Evolutionary conservation across 2,113 vertebrate species (phyloP), one percentile per base, ranked within the genome.

Genomic region (Notothenia coriiceps): DNA sequence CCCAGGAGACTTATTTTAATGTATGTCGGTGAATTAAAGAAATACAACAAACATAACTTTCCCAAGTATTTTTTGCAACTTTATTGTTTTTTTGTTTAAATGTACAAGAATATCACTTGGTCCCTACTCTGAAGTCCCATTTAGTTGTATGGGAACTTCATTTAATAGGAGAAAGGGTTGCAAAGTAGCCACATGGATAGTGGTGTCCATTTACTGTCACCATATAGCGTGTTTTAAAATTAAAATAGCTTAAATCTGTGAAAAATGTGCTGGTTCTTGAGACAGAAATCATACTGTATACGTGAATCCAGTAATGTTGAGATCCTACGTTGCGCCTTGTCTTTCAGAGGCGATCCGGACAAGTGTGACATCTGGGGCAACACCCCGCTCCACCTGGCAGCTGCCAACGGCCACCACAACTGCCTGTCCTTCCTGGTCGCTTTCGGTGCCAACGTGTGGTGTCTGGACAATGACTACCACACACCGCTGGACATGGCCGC

Each of bases 321-420:
- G n/a, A 64, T 54, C 25, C 52, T 67, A 61, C 11, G 43, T 86
- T 20, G 7, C 2, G 7, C 18, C 47, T 18, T 75, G 59, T 66
- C 25, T 85, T 80, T 59, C 93, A 99, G 98, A 86, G 98, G 98
- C 0, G 97, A 99, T 88, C 98, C 97, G 9, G 98, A 99, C 91
- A 98, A 97, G 90, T 98, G 98, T 80, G 98, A 99, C 93, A 98
- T 99, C 87, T 99, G 98, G 98, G 98, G 98, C 6, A 99, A 99
- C 92, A 97, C 98, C 0, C 97, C 98, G 8, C 95, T 99, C n/a
- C 98, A 99, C 82, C 93, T 99, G 93, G 96, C 97, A 3, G 97
- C 97, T 77, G 96, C 97, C 94, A 97, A 99, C 0, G 97, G 98
- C 62, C 98, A 99, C 92, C 94, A 98, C 79, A 96, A 96, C 93